phyloP scores from a whole-genome alignment of 2,888 invertebrate species.

The Andrena bicolor region DNA sequence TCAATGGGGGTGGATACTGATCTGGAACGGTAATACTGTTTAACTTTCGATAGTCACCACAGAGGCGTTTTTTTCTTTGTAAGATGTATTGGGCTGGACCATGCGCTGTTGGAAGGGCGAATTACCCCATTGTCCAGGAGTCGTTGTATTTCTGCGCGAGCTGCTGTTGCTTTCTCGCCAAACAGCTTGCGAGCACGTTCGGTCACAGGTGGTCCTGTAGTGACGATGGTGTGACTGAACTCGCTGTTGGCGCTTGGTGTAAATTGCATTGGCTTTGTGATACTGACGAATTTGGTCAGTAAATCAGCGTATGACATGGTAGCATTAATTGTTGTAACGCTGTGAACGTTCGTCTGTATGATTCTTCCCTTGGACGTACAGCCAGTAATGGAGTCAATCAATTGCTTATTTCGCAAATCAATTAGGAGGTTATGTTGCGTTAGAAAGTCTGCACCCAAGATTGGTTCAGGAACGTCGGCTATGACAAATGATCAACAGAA shows the following conservation, averaged over 20 bases:
- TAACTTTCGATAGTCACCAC: background rate
- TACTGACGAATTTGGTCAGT: background rate
- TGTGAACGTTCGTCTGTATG: background rate
- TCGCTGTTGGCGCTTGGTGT: background rate
- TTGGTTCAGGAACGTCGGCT: background rate
- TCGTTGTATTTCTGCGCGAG: no score
- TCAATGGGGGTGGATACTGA: background rate
- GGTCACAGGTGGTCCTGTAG: background rate
- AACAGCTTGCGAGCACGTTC: background rate
- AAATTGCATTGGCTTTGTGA: background rate
- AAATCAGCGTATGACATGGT: background rate
- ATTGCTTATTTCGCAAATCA: background rate
- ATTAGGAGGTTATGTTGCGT: background rate
- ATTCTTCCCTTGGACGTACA: background rate
- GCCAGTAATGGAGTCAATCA: background rate
- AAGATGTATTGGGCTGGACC: background rate
- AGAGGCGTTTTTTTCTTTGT: background rate
- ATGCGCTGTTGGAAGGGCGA: background rate
- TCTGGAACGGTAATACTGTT: background rate
- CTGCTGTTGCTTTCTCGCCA: no score
- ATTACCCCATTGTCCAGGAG: background rate
- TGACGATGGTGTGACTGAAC: background rate
- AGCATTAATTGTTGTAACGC: background rate
- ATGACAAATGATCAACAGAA: background rate
- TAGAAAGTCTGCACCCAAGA: background rate